Conservation (phyloP, 2,888 invertebrate species). For the Aporophyla nigra region DNA sequence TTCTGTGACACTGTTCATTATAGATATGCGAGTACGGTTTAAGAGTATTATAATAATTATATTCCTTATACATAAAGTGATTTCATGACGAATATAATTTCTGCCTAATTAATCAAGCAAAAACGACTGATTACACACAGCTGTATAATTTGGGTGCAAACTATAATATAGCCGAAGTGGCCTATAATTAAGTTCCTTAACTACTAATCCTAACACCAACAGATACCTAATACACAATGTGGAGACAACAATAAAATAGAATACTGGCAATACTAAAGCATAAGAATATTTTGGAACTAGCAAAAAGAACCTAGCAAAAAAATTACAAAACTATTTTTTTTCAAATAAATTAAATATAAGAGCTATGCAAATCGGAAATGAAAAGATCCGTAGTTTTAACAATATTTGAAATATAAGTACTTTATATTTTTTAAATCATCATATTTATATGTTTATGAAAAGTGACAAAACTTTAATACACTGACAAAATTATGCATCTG, state of each 20-base stretch:
- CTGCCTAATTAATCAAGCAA: not conserved
- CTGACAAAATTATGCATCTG: not conserved
- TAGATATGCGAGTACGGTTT: too few species aligned
- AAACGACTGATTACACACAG: not conserved
- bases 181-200: not conserved
- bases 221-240: too few species aligned
- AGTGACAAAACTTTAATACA: not conserved
- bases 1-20: not conserved
- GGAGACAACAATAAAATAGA: too few species aligned
- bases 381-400: too few species aligned
- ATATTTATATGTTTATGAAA: not conserved
- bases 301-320: too few species aligned
- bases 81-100: not conserved
- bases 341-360: too few species aligned
- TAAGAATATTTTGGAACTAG: too few species aligned
- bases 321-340: too few species aligned
- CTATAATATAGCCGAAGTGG: not conserved
- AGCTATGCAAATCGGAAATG: too few species aligned
- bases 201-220: not conserved
- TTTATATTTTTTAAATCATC: not conserved
- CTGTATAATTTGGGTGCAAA: conserved; percentile 4
- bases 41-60: too few species aligned
- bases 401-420: not conserved
- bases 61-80: too few species aligned
- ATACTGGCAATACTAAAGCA: too few species aligned